These are phyloP conservation scores for Vireo griseus DNA, from an alignment of 2,797 vertebrate genomes.

Conservation along the genomic window DNA sequence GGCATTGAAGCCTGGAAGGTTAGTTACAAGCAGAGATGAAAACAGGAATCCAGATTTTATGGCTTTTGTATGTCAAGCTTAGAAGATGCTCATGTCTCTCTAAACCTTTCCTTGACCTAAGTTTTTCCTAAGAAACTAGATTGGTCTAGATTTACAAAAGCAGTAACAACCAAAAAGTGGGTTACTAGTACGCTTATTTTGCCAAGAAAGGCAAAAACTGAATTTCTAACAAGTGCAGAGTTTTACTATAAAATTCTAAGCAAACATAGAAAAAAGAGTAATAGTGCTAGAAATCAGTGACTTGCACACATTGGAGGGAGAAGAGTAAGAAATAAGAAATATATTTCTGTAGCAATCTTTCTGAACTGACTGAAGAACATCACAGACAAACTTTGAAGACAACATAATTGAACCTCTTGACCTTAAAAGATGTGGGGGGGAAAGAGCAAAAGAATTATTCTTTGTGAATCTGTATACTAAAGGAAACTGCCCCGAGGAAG, in stretches of 20 bases:
- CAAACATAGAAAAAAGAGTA: neutral
- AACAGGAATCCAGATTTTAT: neutral
- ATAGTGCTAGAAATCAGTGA: neutral
- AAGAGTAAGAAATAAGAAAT: neutral
- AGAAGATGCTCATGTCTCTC: neutral
- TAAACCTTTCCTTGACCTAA: neutral
- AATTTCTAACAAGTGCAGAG: neutral
- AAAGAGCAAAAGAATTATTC: neutral
- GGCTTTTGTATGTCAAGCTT: neutral
- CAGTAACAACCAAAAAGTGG: neutral
- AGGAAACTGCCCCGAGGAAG: neutral
- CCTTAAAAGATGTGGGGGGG: neutral
- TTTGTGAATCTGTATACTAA: neutral
- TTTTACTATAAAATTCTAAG: neutral
- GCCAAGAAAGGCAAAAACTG: neutral
- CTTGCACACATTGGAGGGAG: neutral
- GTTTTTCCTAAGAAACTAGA: neutral
- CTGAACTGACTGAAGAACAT: neutral
- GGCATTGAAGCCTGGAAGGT: neutral
- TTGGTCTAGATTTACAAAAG: neutral
- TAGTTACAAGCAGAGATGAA: neutral
- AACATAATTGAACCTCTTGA: neutral
- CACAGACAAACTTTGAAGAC: neutral
- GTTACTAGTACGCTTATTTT: neutral
- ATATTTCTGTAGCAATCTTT: neutral